phyloP scores from a whole-genome alignment of 2,888 invertebrate genomes.

The Caenorhabditis parvicauda region DNA sequence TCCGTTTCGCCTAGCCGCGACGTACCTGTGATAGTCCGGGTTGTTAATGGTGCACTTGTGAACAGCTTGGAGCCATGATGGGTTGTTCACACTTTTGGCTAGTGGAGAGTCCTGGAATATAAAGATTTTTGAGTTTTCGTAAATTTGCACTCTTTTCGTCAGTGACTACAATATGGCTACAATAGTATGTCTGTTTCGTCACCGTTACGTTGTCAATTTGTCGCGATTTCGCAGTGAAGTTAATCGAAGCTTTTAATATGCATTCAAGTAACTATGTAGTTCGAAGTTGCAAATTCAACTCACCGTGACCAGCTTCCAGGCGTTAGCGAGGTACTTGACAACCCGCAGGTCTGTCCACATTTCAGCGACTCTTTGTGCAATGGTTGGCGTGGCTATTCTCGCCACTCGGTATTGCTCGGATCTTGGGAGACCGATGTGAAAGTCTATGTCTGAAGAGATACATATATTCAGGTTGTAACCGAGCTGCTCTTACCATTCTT shows the following conservation, averaged over 20 bases:
- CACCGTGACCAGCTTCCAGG: constrained; percentile 30
- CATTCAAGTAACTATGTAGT: neutral
- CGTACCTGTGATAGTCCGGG: constrained; percentile 45
- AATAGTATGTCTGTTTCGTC: too few species aligned
- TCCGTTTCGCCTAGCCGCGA: neutral
- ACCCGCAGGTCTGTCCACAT: constrained; percentile 32
- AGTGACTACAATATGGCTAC: too few species aligned
- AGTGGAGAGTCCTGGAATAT: constrained; percentile 34
- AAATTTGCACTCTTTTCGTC: neutral
- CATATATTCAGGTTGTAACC: neutral
- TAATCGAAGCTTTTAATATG: too few species aligned
- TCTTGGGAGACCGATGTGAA: constrained; percentile 58
- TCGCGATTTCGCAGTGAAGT: neutral
- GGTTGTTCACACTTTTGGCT: constrained; percentile 32
- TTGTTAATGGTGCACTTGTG: constrained; percentile 51
- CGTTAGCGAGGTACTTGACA: constrained; percentile 24
- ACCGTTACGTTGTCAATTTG: neutral
- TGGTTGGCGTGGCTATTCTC: constrained; percentile 26
- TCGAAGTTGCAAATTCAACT: too few species aligned
- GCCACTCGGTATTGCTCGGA: constrained; percentile 39
- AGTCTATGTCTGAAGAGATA: constrained; percentile 58
- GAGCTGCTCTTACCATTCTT: constrained; percentile 11
- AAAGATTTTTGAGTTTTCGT: neutral
- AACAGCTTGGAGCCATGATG: constrained; percentile 46
- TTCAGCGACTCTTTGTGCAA: constrained; percentile 27